Evolutionary conservation across 2,113 vertebrate species (phyloP).

Genomic region (Aphyosemion australe): DNA sequence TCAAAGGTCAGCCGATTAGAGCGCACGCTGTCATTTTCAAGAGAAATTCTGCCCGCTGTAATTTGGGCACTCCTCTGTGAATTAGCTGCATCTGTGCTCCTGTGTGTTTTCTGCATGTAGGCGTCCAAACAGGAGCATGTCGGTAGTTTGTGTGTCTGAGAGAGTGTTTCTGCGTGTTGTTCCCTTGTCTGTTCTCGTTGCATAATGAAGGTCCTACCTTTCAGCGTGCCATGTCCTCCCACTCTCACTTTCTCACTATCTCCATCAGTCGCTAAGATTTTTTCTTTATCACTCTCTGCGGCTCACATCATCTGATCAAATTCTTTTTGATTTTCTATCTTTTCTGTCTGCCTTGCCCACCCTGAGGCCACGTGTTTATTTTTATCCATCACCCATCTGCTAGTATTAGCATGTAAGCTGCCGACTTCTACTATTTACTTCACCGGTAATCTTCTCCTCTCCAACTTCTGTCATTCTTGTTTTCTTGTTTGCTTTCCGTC

Average conservation of each 20-base stretch:
- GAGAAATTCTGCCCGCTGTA: constrained; percentile 57
- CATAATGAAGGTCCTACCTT: constrained; percentile 75
- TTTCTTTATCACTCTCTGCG: constrained; percentile 24
- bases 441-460: constrained; percentile 33
- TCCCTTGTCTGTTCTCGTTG: constrained; percentile 63
- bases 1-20: constrained; percentile 69
- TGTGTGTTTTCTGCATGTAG: constrained; percentile 50
- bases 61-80: constrained; percentile 62
- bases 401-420: constrained; percentile 50
- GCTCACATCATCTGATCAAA: constrained; percentile 23
- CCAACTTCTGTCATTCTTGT: constrained; percentile 15
- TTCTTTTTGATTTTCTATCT: constrained; percentile 20
- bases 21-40: constrained; percentile 43
- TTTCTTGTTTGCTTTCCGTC: background rate
- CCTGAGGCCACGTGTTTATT: constrained; percentile 60
- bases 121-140: constrained; percentile 57
- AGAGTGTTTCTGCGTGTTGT: constrained; percentile 26
- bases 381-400: constrained; percentile 64
- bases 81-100: constrained; percentile 63
- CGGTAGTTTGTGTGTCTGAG: constrained; percentile 10
- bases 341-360: constrained; percentile 27
- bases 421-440: constrained; percentile 47
- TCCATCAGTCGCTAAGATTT: constrained; percentile 26
- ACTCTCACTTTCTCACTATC: constrained; percentile 44
- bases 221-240: constrained; percentile 66